Evolutionary conservation across 2,113 vertebrate genomes (phyloP).

Genomic region (Eolophus roseicapilla): DNA sequence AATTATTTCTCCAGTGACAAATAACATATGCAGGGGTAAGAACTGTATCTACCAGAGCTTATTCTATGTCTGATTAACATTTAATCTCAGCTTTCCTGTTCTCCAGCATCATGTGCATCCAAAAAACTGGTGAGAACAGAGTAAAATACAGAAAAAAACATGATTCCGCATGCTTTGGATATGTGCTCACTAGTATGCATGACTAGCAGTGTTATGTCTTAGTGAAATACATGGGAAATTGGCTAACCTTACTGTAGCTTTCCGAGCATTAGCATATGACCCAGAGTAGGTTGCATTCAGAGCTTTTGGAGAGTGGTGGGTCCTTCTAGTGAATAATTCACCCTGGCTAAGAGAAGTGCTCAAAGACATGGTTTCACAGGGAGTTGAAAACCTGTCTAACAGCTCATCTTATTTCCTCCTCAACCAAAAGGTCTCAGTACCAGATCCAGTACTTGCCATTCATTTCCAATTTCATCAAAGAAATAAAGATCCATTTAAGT

Average conservation of each 20-base stretch:
- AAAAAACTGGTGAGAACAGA: not conserved
- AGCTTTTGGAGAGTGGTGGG: not conserved
- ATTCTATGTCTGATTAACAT: not conserved
- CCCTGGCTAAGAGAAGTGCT: not conserved
- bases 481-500: not conserved
- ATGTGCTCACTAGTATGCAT: rapidly evolving
- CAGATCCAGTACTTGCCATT: not conserved
- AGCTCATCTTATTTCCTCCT: not conserved
- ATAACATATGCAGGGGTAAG: not conserved
- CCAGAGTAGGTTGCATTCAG: not conserved
- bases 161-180: not conserved
- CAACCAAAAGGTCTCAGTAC: not conserved
- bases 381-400: not conserved
- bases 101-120: not conserved
- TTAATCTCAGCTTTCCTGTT: not conserved
- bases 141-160: not conserved
- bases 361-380: not conserved
- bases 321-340: not conserved
- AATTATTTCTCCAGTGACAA: not conserved
- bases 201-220: not conserved
- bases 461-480: not conserved
- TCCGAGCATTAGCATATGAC: not conserved
- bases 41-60: not conserved
- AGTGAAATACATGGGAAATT: not conserved
- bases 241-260: not conserved